Evolutionary conservation across 2,113 vertebrate genomes (phyloP).

Genomic region (Sapajus apella): DNA sequence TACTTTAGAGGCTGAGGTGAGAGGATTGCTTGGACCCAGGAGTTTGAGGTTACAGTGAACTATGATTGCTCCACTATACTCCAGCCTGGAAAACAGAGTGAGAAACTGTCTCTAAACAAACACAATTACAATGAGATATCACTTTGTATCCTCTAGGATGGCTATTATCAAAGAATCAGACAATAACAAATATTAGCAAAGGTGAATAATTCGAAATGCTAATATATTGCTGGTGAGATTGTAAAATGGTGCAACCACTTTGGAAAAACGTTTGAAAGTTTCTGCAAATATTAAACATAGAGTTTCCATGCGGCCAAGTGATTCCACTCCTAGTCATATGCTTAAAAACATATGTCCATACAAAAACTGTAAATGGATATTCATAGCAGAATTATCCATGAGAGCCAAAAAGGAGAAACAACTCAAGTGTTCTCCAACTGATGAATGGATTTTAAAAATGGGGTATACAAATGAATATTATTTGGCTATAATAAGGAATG

Average conservation of each 20-base stretch:
- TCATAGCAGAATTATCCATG: not conserved
- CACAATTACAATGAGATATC: not conserved
- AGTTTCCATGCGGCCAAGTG: not conserved
- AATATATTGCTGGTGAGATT: not conserved
- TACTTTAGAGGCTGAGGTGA: too few species aligned
- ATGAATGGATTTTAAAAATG: not conserved
- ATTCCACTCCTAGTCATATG: not conserved
- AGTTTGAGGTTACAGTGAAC: too few species aligned
- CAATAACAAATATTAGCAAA: not conserved
- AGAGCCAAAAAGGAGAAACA: not conserved
- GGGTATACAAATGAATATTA: not conserved
- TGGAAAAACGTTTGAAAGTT: constrained; percentile 23
- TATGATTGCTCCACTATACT: too few species aligned
- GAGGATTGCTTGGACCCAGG: too few species aligned
- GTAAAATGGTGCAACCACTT: not conserved
- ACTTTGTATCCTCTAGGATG: not conserved
- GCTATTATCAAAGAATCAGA: not conserved
- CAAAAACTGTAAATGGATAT: not conserved
- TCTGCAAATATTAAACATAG: constrained; percentile 14
- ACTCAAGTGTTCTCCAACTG: not conserved
- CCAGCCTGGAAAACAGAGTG: too few species aligned
- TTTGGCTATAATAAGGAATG: not conserved
- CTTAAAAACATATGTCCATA: not conserved
- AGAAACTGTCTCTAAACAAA: too few species aligned
- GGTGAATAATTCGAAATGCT: not conserved